Evolutionary conservation across 2,888 invertebrate species (phyloP), one percentile per base, ranked within the genome.

Genomic region (Heliconius cydno): DNA sequence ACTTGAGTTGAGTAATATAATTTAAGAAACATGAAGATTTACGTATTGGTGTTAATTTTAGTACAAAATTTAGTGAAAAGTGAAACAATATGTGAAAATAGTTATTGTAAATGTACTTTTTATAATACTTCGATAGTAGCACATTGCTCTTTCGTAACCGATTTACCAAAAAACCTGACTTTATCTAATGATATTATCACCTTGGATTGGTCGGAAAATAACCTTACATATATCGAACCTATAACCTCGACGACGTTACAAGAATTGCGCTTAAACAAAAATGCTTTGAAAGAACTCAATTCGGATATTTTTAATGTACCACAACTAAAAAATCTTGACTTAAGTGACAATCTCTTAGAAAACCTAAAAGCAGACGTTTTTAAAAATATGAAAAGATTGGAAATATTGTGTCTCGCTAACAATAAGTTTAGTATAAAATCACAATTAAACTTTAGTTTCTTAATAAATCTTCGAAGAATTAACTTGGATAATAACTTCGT

Each of bases 401-500:
- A 90, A 83, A 89, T 89, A 83, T 88, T 94, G 52, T 93, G 92
- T 85, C 84, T 95, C 60, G 90, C 92, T 0, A 90, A 91, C 65
- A 95, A 95, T 81, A 89, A 85, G 81, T 90, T 95, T 72, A 88
- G 87, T 3, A 86, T 87, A 3, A 90, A 94, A 78, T 87, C 88
- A 1, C 90, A 88, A 70, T 80, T 93, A 22, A 87, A 87, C n/a
- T 94, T 95, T 67, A 90, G 91, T 82, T 88, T 85, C 78, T 85
- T 95, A 77, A 88, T 87, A 13, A 86, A 84, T 79, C 86, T 95
- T 52, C 90, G 91, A 78, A 90, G 91, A 80, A 84, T 95, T 0
- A 85, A 92, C 76, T 84, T 95, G 28, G 92, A 95, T 78, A 88
- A 92, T 79, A 95, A 95, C 80, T 82, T 89, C 15, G 86, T 95